Conservation (phyloP, 2,113 vertebrate genomes). For the Phylloscopus trochilus region DNA sequence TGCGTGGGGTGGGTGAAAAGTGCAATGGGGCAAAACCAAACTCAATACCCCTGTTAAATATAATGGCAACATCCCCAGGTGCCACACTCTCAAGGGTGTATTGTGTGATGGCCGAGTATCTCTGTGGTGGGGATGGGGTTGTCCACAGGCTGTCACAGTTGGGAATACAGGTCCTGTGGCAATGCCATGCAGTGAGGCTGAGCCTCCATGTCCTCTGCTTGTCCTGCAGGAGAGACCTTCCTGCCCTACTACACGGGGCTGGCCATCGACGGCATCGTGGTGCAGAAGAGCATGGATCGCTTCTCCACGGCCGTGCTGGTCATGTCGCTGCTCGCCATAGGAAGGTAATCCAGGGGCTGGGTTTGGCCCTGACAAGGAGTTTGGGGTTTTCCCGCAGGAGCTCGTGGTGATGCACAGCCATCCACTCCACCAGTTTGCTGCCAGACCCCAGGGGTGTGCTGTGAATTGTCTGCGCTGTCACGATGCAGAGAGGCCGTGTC, state of each 20-base stretch:
- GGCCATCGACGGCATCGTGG: conserved; percentile 89
- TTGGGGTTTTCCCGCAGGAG: neutral
- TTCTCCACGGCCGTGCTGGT: conserved; percentile 79
- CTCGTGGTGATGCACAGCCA: rapidly evolving
- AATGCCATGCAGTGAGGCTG: rapidly evolving
- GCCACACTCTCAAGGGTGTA: neutral
- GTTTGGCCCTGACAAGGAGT: neutral
- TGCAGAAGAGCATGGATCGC: conserved; percentile 88
- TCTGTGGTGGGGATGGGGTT: neutral
- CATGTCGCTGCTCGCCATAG: conserved; percentile 79
- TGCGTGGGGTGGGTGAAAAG: neutral
- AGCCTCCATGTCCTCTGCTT: neutral
- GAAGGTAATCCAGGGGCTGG: conserved; percentile 77
- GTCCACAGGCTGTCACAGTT: rapidly evolving
- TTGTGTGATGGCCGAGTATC: rapidly evolving
- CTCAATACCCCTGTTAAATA: neutral
- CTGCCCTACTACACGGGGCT: conserved; percentile 89
- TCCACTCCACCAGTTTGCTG: rapidly evolving
- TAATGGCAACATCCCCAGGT: rapidly evolving
- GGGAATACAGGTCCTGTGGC: neutral
- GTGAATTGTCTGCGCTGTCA: neutral
- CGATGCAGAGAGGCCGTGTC: rapidly evolving
- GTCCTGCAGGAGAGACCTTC: conserved; percentile 85
- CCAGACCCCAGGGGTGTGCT: neutral
- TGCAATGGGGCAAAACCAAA: neutral